These are phyloP conservation scores for Sturnira hondurensis DNA, from an alignment of 2,113 vertebrate genomes.

Conservation along the genomic window DNA sequence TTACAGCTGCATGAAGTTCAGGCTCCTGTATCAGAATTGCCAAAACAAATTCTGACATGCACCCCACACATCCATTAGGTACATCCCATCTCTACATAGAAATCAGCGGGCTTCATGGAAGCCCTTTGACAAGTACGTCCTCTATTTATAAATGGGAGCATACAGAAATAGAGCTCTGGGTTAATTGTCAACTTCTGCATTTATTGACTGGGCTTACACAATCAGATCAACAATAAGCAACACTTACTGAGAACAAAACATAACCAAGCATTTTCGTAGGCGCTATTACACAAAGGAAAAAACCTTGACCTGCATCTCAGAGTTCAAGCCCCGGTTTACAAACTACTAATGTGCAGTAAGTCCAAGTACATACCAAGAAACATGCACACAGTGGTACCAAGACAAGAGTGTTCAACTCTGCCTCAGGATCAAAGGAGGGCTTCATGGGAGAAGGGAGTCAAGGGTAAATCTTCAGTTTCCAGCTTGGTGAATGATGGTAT, in stretches of 20 bases:
- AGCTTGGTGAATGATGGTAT: not conserved
- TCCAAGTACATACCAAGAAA: not conserved
- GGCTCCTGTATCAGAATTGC: not conserved
- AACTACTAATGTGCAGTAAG: not conserved
- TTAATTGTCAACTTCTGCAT: not conserved
- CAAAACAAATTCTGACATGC: not conserved
- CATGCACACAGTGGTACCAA: not conserved
- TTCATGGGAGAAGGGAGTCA: not conserved
- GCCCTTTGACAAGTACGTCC: not conserved
- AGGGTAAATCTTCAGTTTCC: not conserved
- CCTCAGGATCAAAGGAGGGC: not conserved
- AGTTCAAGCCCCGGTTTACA: not conserved
- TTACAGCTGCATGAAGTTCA: not conserved
- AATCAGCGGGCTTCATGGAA: not conserved
- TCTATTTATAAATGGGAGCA: not conserved
- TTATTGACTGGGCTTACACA: not conserved
- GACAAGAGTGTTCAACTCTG: not conserved
- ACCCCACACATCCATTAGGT: not conserved
- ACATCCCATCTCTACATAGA: not conserved
- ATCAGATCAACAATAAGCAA: not conserved
- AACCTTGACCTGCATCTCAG: not conserved
- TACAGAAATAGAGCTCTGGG: not conserved
- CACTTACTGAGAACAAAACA: constrained; percentile 21
- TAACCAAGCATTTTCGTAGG: not conserved
- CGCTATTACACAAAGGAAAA: not conserved